Base-by-base conservation (phyloP, 2,113 vertebrate genomes). In the Thamnaconus septentrionalis region DNA sequence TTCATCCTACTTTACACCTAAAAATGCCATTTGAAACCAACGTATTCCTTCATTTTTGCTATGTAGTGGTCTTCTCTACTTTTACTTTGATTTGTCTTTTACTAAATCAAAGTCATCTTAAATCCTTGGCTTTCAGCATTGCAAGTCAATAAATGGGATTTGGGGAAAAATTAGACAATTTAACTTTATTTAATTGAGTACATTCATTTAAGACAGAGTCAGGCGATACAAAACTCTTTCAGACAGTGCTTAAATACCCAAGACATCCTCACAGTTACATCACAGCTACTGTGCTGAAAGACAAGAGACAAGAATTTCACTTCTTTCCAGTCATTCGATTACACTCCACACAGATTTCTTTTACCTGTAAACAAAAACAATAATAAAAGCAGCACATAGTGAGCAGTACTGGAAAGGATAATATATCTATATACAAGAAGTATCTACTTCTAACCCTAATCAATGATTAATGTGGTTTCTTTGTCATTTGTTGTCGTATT, bases 131-230 rank as follows among this genome's bases (percentile, higher is more conserved):
- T 31, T 31, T 31, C 18, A 31, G 18, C 18, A 31, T 31, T 31
- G 18, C 18, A 31, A 31, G 18, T 31, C 18, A 31, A 31, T 31
- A 31, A 31, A 31, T 31, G 18, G 18, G 18, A 31, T 31, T 31
- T 2, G 18, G 18, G 2, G 18, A 2, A 31, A 31, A 52, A 5
- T 9, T 3, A 65, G 5, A 44, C 5, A 31, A 31, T 31, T 55
- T 69, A 18, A 7, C 61, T 75, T 75, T 68, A 70, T 84, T 81
- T 42, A 73, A 48, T 72, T 47, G 39, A 44, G 56, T 47, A 75
- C 51, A 73, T 56, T 75, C 53, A 79, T 73, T 60, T 3, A 18
- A 62, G 48, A 47, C 59, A 71, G 62, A 72, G 57, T 40, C 1
- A 61, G 57, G 45, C 10, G 53, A 71, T 81, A 83, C 4, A 79